Conservation (phyloP, 1,140 invertebrate genomes). For the Drosophila parvula region DNA sequence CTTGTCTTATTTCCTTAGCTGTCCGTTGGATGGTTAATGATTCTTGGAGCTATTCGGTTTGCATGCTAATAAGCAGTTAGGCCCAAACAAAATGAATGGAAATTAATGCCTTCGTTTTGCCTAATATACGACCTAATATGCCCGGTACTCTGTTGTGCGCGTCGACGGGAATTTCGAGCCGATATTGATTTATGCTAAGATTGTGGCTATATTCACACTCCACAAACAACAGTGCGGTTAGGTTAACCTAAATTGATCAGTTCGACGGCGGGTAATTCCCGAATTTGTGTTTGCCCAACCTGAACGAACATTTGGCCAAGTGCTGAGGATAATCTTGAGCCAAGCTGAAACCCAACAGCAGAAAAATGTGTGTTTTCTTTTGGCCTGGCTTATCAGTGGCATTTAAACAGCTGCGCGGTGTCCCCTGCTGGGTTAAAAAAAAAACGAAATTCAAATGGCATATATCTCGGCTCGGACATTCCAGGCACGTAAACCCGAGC, state of each 20-base stretch:
- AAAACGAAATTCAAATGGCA: constrained; percentile 55
- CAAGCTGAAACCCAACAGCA: neutral
- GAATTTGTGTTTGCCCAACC: constrained; percentile 63
- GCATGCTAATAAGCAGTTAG: constrained; percentile 64
- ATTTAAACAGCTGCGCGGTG: constrained; percentile 74
- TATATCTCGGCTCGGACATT: constrained; percentile 26
- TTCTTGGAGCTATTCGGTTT: constrained; percentile 35
- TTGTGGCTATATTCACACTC: constrained; percentile 21
- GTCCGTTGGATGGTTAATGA: constrained; percentile 34
- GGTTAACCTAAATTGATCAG: constrained; percentile 59
- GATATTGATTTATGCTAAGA: constrained; percentile 51
- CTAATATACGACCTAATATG: constrained; percentile 39
- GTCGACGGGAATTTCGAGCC: constrained; percentile 1
- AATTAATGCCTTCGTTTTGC: constrained; percentile 50
- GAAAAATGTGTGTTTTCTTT: constrained; percentile 14
- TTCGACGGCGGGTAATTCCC: constrained; percentile 39
- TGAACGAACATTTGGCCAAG: constrained; percentile 69
- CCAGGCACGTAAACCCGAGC: constrained; percentile 68
- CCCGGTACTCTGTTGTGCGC: neutral
- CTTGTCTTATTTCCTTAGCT: constrained; percentile 6
- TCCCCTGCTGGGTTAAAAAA: constrained; percentile 41
- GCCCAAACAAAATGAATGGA: constrained; percentile 29
- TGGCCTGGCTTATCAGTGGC: constrained; percentile 59
- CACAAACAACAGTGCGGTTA: constrained; percentile 1
- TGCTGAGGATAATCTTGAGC: constrained; percentile 52